A percentile compares a stretch with the other conserved stretches of the same genome.
These are phyloP conservation scores for Incurvaria masculella DNA, from an alignment of 2,888 invertebrate genomes.

Conservation along the genomic window DNA sequence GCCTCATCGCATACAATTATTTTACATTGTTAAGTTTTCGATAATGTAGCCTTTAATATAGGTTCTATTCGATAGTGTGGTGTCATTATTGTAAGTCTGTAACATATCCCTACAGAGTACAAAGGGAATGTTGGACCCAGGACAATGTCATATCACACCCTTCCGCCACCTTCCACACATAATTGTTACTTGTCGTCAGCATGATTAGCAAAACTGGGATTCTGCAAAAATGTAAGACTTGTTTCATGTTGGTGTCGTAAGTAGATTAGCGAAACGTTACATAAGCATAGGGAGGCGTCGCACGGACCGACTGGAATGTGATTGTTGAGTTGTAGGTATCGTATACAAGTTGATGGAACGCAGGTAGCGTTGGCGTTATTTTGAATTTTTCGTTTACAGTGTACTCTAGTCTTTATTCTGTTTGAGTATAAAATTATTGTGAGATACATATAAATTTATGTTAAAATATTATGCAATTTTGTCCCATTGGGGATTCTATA, in stretches of 20 bases:
- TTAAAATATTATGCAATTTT: constrained; percentile 43
- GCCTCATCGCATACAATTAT: too few species aligned
- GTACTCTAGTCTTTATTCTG: constrained; percentile 59
- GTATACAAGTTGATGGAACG: neutral
- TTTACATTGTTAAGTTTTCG: too few species aligned
- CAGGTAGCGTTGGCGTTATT: neutral
- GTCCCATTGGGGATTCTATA: constrained; percentile 33
- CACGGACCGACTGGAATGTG: constrained; percentile 25
- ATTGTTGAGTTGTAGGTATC: constrained; percentile 15
- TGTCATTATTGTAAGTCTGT: too few species aligned
- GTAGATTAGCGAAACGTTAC: constrained; percentile 47
- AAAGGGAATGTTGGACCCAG: constrained; percentile 23
- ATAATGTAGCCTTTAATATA: too few species aligned
- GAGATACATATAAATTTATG: constrained; percentile 44
- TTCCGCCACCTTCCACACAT: too few species aligned
- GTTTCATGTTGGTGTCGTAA: constrained; percentile 55
- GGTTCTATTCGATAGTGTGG: too few species aligned
- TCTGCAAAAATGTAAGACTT: constrained; percentile 50
- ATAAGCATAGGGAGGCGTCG: constrained; percentile 36
- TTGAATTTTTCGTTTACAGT: constrained; percentile 25
- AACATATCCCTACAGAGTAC: constrained; percentile 42
- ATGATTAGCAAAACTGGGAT: constrained; percentile 19
- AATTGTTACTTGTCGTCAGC: neutral
- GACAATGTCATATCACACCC: neutral
- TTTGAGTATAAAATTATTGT: constrained; percentile 30